These are phyloP conservation scores for Antrozous pallidus DNA, from an alignment of 2,797 vertebrate genomes.

Conservation along the genomic window DNA sequence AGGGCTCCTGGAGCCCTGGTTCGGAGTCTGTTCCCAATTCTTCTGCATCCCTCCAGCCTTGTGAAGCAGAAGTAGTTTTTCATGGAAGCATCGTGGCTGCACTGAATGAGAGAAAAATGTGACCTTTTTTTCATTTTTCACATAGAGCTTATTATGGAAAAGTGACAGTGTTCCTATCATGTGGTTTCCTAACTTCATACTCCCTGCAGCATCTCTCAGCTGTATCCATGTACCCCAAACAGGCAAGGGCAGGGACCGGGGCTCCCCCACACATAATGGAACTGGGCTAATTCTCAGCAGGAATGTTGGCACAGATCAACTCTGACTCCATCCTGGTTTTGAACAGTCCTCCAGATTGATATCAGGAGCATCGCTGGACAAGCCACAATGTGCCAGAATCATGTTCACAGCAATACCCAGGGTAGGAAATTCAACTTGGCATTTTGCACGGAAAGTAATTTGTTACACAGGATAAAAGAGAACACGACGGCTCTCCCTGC, in stretches of 20 bases:
- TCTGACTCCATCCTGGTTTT: conserved; percentile 74
- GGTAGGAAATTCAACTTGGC: conserved; percentile 67
- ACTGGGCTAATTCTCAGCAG: conserved; percentile 79
- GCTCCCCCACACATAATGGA: conserved; percentile 79
- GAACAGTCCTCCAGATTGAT: conserved; percentile 81
- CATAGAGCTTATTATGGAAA: conserved; percentile 72
- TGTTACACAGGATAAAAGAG: conserved; percentile 72
- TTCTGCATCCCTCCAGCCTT: conserved; percentile 29
- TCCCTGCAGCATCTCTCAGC: conserved; percentile 71
- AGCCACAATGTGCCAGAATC: conserved; percentile 59
- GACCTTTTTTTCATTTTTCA: conserved; percentile 63
- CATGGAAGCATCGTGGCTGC: conserved; percentile 48
- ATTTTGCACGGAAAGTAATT: conserved; percentile 75
- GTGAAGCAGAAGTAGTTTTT: conserved; percentile 47
- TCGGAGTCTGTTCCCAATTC: background rate
- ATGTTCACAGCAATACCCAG: conserved; percentile 14
- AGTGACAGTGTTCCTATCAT: conserved; percentile 65
- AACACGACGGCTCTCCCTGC: conserved; percentile 17
- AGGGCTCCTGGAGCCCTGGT: background rate
- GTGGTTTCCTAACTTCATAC: conserved; percentile 58
- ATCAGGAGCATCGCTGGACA: conserved; percentile 75
- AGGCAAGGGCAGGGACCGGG: conserved; percentile 57
- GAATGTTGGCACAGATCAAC: conserved; percentile 80
- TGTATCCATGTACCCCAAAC: conserved; percentile 58
- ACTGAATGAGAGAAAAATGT: conserved; percentile 55